Conservation (phyloP, 2,113 vertebrate genomes). For the Paraplagusia blochii region DNA sequence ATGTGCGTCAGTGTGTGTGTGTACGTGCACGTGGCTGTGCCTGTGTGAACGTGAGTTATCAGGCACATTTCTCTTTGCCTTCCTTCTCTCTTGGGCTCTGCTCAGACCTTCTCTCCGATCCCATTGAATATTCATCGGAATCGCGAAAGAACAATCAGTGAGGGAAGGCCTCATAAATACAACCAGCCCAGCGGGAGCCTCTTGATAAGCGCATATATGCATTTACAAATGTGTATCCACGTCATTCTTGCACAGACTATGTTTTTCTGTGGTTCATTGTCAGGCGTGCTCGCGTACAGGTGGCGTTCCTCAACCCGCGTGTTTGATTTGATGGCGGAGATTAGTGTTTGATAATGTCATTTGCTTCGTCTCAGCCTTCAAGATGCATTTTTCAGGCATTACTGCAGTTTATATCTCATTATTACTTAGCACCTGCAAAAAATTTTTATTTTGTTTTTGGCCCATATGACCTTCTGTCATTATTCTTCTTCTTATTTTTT, state of each 20-base stretch:
- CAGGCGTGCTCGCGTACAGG: conserved; percentile 3
- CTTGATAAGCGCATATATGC: conserved; percentile 52
- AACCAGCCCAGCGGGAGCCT: conserved; percentile 59
- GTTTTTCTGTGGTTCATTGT: conserved; percentile 16
- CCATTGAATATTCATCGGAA: conserved; percentile 74
- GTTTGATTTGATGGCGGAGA: neutral
- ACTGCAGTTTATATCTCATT: neutral
- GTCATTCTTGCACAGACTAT: conserved; percentile 16
- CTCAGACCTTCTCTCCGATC: conserved; percentile 51
- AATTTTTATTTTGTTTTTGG: no score
- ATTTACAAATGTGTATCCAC: conserved; percentile 54
- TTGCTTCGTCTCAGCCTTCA: neutral
- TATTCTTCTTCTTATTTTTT: no score
- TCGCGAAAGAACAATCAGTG: conserved; percentile 61
- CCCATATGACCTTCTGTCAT: no score
- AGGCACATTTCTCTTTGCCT: conserved; percentile 56
- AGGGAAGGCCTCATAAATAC: conserved; percentile 69
- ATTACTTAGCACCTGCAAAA: no score
- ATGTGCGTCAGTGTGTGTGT: conserved; percentile 23
- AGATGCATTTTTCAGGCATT: neutral
- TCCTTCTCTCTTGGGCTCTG: conserved; percentile 60
- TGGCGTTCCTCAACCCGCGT: conserved; percentile 1
- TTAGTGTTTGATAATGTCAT: neutral
- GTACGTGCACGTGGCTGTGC: conserved; percentile 21
- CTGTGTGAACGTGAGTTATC: conserved; percentile 39